Conservation (phyloP, 1,140 invertebrate species). For the Leucophenga varia region DNA sequence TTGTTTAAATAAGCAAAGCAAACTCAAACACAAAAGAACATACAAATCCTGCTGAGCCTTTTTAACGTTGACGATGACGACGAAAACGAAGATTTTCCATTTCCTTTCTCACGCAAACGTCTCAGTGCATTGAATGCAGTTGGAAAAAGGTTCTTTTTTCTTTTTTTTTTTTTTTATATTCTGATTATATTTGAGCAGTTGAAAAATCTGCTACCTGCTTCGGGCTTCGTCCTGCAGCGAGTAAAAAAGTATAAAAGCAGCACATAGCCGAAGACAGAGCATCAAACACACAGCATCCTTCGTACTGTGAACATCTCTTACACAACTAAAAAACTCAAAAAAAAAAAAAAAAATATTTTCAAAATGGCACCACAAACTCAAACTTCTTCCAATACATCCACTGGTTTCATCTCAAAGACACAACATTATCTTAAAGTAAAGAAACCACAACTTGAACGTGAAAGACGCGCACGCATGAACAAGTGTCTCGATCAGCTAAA, state of each 20-base stretch:
- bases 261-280: conserved; percentile 23
- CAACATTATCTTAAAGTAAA: conserved; percentile 92
- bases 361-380: conserved; percentile 41
- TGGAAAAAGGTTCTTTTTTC: conserved; percentile 20
- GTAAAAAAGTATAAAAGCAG: conserved; percentile 37
- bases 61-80: too few species aligned
- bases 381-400: too few species aligned
- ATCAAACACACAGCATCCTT: conserved; percentile 50
- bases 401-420: conserved; percentile 66
- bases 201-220: too few species aligned
- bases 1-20: conserved; percentile 38
- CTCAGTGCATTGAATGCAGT: conserved; percentile 8
- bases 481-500: conserved; percentile 91
- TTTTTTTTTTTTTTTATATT: too few species aligned
- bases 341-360: conserved; percentile 5
- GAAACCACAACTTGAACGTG: conserved; percentile 94
- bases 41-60: conserved; percentile 4
- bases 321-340: conserved; percentile 1
- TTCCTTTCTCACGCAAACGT: conserved; percentile 46
- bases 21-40: conserved; percentile 26
- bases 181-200: too few species aligned
- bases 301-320: conserved; percentile 31
- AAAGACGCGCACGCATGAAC: conserved; percentile 91
- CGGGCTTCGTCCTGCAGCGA: conserved; percentile 27
- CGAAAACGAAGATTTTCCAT: conserved; percentile 24